Evolutionary conservation across 2,797 vertebrate genomes (phyloP).

Genomic region (Anguilla marmorata): DNA sequence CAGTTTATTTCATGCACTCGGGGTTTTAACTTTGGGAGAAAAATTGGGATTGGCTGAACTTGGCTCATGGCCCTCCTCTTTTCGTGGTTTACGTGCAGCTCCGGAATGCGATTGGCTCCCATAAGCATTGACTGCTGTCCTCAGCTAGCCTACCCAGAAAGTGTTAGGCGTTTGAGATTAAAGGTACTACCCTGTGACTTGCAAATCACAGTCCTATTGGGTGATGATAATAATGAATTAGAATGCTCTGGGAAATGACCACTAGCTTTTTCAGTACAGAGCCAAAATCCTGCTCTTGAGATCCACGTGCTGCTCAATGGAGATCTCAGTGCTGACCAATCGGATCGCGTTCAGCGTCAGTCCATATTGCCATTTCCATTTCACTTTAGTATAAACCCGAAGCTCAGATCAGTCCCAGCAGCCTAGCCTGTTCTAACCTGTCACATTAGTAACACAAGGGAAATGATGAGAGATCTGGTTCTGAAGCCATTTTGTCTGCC

Average conservation of each 20-base stretch:
- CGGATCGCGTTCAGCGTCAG: background rate
- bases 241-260: background rate
- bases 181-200: slow-evolving; percentile 1
- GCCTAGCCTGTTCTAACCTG: background rate
- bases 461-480: background rate
- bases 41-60: background rate
- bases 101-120: background rate
- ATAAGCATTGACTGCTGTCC: background rate
- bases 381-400: background rate
- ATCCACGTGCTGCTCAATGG: background rate
- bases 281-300: background rate
- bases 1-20: slow-evolving; percentile 2
- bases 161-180: background rate
- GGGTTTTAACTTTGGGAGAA: background rate
- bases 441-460: background rate
- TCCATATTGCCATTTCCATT: background rate
- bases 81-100: background rate
- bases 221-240: background rate
- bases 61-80: background rate
- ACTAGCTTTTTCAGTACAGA: slow-evolving; percentile 10
- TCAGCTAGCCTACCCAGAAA: background rate
- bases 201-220: background rate
- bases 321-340: background rate
- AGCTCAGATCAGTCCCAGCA: background rate
- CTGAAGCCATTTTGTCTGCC: background rate